These are phyloP conservation scores for Ridgeia piscesae DNA, from an alignment of 1,140 invertebrate genomes.

Conservation along the genomic window DNA sequence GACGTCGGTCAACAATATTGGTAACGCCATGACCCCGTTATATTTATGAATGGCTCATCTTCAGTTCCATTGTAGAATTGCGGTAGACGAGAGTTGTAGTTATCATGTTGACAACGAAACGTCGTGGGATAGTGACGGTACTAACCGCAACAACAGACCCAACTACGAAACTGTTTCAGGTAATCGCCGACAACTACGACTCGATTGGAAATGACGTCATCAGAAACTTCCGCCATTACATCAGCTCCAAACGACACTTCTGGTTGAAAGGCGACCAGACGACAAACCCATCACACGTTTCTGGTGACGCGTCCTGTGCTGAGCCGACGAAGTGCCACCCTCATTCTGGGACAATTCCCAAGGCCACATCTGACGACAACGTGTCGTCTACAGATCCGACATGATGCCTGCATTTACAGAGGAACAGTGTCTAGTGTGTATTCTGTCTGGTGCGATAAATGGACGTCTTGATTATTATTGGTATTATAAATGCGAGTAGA, in stretches of 20 bases:
- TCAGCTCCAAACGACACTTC: slow-evolving; percentile 43
- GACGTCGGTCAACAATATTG: too few species aligned
- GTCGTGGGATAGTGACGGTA: neutral
- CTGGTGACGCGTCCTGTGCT: neutral
- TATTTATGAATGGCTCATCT: too few species aligned
- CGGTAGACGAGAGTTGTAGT: too few species aligned
- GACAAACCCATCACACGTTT: slow-evolving; percentile 27
- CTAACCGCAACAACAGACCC: slow-evolving; percentile 7
- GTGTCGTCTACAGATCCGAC: neutral
- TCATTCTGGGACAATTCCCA: neutral
- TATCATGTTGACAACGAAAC: too few species aligned
- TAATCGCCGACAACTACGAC: slow-evolving; percentile 51
- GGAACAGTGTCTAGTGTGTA: neutral
- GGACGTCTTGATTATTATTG: neutral
- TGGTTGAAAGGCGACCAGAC: slow-evolving; percentile 39
- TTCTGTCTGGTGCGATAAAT: neutral
- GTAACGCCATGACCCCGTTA: too few species aligned
- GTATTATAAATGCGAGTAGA: neutral
- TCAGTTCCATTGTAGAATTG: too few species aligned
- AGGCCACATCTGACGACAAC: neutral
- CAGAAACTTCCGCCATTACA: slow-evolving; percentile 51
- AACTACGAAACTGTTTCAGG: slow-evolving; percentile 35
- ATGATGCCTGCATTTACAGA: neutral
- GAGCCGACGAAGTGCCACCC: neutral
- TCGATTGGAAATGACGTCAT: slow-evolving; percentile 51